phyloP scores from a whole-genome alignment of 64 coral and sea anemone species.

The Dendronephthya gigantea region DNA sequence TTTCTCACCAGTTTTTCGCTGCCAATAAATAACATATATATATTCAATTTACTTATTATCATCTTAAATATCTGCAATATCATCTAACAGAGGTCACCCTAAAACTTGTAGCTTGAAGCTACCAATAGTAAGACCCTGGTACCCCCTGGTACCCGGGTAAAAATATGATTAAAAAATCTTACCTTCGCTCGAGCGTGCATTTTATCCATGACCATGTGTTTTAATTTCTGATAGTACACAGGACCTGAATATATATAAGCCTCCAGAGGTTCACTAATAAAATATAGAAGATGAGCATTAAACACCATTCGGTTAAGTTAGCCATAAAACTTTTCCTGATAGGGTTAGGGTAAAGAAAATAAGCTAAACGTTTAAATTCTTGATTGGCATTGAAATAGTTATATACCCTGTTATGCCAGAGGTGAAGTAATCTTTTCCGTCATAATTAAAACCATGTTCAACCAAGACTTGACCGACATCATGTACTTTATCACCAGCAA shows the following conservation, averaged over 20 bases:
- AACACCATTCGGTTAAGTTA: too few relatives aligned
- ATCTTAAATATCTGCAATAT: too few relatives aligned
- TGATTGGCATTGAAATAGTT: background rate
- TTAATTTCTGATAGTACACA: slow-evolving; percentile 93
- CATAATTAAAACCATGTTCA: slow-evolving; percentile 77
- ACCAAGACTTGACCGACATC: slow-evolving; percentile 73
- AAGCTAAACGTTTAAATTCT: background rate
- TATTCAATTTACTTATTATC: too few relatives aligned
- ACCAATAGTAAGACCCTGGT: too few relatives aligned
- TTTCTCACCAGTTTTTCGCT: too few relatives aligned
- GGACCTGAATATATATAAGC: slow-evolving; percentile 92
- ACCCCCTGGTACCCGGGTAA: background rate
- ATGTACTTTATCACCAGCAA: slow-evolving; percentile 86
- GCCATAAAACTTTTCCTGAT: too few relatives aligned
- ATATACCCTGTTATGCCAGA: slow-evolving; percentile 96
- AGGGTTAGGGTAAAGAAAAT: too few relatives aligned
- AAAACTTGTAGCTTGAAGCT: too few relatives aligned
- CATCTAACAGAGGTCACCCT: too few relatives aligned
- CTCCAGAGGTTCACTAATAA: slow-evolving; percentile 40
- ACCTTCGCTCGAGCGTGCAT: slow-evolving; percentile 97
- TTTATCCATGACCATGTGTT: slow-evolving; percentile 93
- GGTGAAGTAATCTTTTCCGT: slow-evolving; percentile 94
- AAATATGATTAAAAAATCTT: background rate
- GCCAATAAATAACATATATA: too few relatives aligned
- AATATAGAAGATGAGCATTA: background rate